Evolutionary conservation across 2,113 vertebrate genomes (phyloP), one percentile per base, ranked within the genome.

Genomic region (Charadrius vociferus): DNA sequence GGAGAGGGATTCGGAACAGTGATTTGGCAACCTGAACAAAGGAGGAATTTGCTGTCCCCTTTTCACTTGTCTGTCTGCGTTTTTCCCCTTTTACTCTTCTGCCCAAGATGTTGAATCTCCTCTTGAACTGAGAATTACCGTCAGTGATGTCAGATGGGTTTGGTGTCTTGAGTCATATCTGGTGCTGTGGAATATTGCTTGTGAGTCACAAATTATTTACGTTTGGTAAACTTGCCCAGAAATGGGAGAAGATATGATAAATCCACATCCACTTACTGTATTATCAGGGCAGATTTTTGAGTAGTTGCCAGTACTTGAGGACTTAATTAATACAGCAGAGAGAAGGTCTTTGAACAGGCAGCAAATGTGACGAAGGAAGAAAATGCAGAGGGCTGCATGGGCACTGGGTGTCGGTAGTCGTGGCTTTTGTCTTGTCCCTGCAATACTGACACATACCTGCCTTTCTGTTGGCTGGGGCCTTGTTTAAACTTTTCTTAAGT

Each of bases 391-490:
- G 22, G 26, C 4, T 12, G 13, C 8, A 14, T 3, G 27, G 21
- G 24, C 23, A 2, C 26, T 4, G 23, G 13, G 15, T 14, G 23
- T 37, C 0, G 0, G 13, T 8, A 24, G 53, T 58, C 21, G 8
- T 30, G 47, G 18, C 63, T 80, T 9, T 45, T 47, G 15, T 24
- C 39, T 59, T 62, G 74, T 24, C 56, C 43, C n/a, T 41, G 29
- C 55, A 34, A 3, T 27, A 12, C 75, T n/a, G 17, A 34, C 63
- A 47, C 34, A 10, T 4, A 9, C 7, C 22, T 63, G 37, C 67
- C 63, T 43, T 68, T 59, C 72, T 77, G 20, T 32, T 80, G 29
- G 16, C 61, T 71, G 29, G 7, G 11, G 41, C 34, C 58, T 77
- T 59, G 17, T 63, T 58, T 12, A 32, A 34, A 12, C 19, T 43